A percentile compares a stretch with the other conserved stretches of the same genome.
These are phyloP conservation scores for Panopea generosa DNA, from an alignment of 2,888 invertebrate species.

Conservation along the genomic window DNA sequence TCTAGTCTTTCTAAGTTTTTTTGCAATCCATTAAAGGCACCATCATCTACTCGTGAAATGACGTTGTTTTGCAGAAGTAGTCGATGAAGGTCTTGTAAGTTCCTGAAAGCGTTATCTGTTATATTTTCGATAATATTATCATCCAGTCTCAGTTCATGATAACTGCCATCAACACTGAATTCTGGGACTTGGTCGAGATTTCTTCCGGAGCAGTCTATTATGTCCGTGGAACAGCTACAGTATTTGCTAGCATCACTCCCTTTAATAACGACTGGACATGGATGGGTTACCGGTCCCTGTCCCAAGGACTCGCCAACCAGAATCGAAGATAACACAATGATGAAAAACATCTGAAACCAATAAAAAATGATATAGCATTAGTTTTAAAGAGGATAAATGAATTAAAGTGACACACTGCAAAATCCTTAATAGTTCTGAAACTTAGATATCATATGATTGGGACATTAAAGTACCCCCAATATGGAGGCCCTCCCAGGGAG, in stretches of 20 bases:
- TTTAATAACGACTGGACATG: neutral
- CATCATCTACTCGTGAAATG: constrained; percentile 15
- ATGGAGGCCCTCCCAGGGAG: too few relatives aligned
- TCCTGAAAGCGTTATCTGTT: constrained; percentile 36
- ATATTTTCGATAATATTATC: constrained; percentile 46
- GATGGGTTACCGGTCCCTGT: neutral
- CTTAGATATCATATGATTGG: too few relatives aligned
- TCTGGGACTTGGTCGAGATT: constrained; percentile 23
- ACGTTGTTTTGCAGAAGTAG: constrained; percentile 38
- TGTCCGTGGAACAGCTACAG: constrained; percentile 28
- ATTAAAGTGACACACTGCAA: too few relatives aligned
- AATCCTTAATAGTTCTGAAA: too few relatives aligned
- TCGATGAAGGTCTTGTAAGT: constrained; percentile 16
- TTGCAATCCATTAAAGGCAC: constrained; percentile 50
- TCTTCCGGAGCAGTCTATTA: constrained; percentile 46
- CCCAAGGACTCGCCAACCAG: neutral
- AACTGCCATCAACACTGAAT: constrained; percentile 13
- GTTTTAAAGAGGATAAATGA: too few relatives aligned
- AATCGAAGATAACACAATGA: too few relatives aligned
- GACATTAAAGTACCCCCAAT: too few relatives aligned
- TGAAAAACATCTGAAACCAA: too few relatives aligned
- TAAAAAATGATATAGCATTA: too few relatives aligned
- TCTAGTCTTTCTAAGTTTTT: constrained; percentile 29
- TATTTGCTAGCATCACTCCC: neutral
- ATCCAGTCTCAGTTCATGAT: constrained; percentile 37